phyloP scores from a whole-genome alignment of 2,797 vertebrate species.

The Tenualosa ilisha region DNA sequence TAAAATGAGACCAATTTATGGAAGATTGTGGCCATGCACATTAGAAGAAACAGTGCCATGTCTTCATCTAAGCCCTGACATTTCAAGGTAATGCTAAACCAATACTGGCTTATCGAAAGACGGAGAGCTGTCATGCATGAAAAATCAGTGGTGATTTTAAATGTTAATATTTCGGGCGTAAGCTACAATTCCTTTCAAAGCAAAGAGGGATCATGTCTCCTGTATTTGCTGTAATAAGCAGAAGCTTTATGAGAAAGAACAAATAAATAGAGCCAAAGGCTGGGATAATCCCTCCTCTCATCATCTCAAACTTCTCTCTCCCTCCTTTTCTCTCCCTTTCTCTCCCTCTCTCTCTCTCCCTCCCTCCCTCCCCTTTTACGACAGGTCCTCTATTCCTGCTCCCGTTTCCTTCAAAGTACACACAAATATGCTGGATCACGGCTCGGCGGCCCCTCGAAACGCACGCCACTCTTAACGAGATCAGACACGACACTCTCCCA shows the following conservation, averaged over 20 bases:
- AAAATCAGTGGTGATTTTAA: constrained; percentile 13
- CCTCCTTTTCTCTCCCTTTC: too few species aligned
- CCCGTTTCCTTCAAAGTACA: constrained; percentile 2
- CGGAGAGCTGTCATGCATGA: constrained; percentile 10
- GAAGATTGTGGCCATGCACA: neutral
- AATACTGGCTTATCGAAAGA: neutral
- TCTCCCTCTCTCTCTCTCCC: neutral
- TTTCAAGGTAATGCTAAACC: constrained; percentile 12
- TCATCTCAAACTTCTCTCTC: neutral
- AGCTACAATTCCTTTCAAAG: constrained; percentile 26
- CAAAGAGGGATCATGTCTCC: neutral
- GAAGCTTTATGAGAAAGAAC: neutral
- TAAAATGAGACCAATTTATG: neutral
- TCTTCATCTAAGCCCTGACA: neutral
- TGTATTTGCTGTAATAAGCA: constrained; percentile 4
- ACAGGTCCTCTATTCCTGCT: neutral
- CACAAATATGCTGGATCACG: constrained; percentile 16
- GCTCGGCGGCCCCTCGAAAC: neutral
- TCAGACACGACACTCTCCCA: constrained; percentile 57
- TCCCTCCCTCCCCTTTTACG: neutral
- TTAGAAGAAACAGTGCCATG: neutral
- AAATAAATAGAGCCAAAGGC: neutral
- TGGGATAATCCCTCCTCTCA: neutral
- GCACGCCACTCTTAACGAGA: constrained; percentile 61
- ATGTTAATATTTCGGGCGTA: neutral